Conservation (phyloP, 2,888 invertebrate genomes). For the Zygaena filipendulae region DNA sequence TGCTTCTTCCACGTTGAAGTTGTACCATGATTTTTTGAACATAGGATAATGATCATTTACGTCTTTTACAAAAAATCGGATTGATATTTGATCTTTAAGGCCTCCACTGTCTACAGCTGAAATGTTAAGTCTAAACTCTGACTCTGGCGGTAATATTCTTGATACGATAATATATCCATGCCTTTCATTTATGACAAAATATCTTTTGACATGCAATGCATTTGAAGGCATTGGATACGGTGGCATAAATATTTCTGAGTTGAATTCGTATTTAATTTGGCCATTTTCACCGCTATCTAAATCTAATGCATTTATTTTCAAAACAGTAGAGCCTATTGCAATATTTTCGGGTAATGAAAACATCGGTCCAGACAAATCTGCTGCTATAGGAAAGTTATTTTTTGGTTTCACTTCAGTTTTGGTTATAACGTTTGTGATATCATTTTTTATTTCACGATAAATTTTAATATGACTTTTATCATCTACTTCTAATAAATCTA, state of each 20-base stretch:
- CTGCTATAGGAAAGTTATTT: constrained; percentile 41
- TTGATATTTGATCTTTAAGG: constrained; percentile 74
- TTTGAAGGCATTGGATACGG: constrained; percentile 47
- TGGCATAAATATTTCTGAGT: constrained; percentile 74
- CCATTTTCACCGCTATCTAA: constrained; percentile 78
- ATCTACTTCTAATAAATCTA: constrained; percentile 73
- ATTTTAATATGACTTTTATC: constrained; percentile 58
- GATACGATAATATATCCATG: constrained; percentile 82
- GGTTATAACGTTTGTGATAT: constrained; percentile 28
- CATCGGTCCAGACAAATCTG: constrained; percentile 61
- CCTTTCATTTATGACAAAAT: constrained; percentile 79
- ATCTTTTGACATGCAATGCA: constrained; percentile 67
- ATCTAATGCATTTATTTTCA: constrained; percentile 78
- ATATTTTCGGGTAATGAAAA: constrained; percentile 79
- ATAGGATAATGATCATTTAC: constrained; percentile 87
- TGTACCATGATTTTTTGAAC: constrained; percentile 85
- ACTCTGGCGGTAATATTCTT: constrained; percentile 77
- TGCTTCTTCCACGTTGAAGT: constrained; percentile 84
- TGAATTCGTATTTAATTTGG: constrained; percentile 76
- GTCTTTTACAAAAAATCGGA: constrained; percentile 80
- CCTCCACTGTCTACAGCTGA: constrained; percentile 82
- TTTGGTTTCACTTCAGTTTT: constrained; percentile 44
- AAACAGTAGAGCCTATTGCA: constrained; percentile 73
- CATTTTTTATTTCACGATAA: constrained; percentile 45
- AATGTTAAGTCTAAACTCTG: constrained; percentile 79